Evolutionary conservation across 2,797 vertebrate species (phyloP).

Genomic region (Margarornis squamiger): DNA sequence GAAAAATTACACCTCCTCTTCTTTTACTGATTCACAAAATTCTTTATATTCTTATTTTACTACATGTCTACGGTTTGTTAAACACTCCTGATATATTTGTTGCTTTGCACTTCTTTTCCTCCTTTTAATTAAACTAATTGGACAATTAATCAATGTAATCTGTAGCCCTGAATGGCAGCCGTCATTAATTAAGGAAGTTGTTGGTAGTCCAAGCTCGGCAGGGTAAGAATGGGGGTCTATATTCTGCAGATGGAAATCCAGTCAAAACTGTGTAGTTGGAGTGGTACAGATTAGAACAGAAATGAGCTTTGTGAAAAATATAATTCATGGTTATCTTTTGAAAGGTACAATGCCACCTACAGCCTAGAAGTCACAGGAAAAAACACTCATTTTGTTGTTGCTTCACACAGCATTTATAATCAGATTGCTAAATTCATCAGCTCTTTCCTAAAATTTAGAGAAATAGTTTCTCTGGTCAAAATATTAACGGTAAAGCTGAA

Average conservation of each 20-base stretch:
- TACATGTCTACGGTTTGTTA: neutral
- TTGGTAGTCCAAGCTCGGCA: neutral
- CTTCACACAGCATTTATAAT: neutral
- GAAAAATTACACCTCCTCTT: neutral
- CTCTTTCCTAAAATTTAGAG: neutral
- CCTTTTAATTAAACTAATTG: conserved; percentile 53
- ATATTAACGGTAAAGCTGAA: neutral
- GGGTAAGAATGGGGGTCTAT: neutral
- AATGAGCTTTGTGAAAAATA: conserved; percentile 1
- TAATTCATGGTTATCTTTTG: neutral
- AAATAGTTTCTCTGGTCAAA: neutral
- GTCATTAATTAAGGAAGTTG: conserved; percentile 20
- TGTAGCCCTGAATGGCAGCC: conserved; percentile 31
- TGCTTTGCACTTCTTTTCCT: conserved; percentile 21
- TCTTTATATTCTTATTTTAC: neutral
- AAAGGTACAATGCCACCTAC: neutral
- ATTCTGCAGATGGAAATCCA: conserved; percentile 5
- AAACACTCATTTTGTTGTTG: neutral
- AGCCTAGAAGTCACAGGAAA: neutral
- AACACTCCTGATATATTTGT: neutral
- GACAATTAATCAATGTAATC: conserved; percentile 48
- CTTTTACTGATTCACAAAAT: neutral
- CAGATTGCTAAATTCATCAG: neutral
- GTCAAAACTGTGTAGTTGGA: neutral
- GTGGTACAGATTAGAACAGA: neutral